A percentile compares a stretch with the other conserved stretches of the same genome.
Evolutionary conservation across 35 echinoderm and acorn worm species (phyloP).

Genomic region (Ophiothrix spiculata): DNA sequence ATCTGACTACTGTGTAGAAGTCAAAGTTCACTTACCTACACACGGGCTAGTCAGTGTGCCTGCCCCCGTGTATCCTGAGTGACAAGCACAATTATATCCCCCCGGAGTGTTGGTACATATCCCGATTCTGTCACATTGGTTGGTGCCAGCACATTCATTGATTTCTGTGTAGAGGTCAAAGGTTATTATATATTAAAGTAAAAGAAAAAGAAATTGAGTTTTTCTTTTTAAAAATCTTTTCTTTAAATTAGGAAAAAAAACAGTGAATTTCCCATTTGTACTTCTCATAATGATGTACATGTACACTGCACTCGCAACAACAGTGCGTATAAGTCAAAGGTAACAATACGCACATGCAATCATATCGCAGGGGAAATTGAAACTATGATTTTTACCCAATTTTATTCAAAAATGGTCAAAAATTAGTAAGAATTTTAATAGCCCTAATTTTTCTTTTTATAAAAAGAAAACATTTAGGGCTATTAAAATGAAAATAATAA

Average conservation of each 20-base stretch:
- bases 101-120: background rate
- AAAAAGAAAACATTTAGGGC: too few relatives aligned
- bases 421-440: too few relatives aligned
- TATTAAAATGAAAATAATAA: too few relatives aligned
- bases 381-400: too few relatives aligned
- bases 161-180: background rate
- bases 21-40: background rate
- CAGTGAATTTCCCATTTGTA: background rate
- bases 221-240: background rate
- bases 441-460: too few relatives aligned
- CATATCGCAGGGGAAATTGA: too few relatives aligned
- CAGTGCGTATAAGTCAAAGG: background rate
- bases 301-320: background rate
- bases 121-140: background rate
- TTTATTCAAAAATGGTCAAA: too few relatives aligned
- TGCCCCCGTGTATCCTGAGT: background rate
- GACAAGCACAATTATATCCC: background rate
- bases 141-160: background rate
- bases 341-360: background rate
- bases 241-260: background rate
- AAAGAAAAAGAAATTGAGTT: background rate
- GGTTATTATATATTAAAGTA: background rate
- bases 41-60: background rate
- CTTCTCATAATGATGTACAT: background rate
- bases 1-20: background rate